Conservation (phyloP, 2,113 vertebrate genomes). For the Odobenus rosmarus region DNA sequence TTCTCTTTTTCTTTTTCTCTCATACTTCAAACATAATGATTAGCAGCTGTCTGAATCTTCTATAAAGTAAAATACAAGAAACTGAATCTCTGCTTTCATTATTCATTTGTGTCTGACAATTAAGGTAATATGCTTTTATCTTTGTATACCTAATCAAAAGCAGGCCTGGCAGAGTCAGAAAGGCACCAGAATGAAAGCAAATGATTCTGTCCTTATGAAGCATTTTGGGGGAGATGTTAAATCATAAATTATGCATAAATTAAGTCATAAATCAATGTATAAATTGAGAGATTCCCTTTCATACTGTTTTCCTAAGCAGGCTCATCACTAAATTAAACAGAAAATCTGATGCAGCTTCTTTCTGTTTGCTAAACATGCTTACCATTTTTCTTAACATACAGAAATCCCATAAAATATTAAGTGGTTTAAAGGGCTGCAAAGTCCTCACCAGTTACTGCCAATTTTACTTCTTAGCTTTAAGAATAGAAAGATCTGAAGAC, state of each 20-base stretch:
- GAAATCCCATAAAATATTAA: neutral
- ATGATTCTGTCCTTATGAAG: neutral
- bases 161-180: constrained; percentile 66
- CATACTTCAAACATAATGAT: constrained; percentile 79
- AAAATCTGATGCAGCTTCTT: neutral
- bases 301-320: constrained; percentile 27
- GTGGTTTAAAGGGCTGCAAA: neutral
- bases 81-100: constrained; percentile 79
- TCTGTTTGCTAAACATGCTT: constrained; percentile 21
- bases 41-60: constrained; percentile 76
- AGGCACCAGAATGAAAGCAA: constrained; percentile 41
- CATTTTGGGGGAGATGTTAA: constrained; percentile 14
- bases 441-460: neutral
- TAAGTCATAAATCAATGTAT: neutral
- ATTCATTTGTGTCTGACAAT: constrained; percentile 75
- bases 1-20: rapidly evolving
- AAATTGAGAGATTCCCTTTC: constrained; percentile 39
- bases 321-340: constrained; percentile 45
- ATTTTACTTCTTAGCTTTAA: constrained; percentile 38
- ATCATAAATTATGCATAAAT: neutral
- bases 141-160: constrained; percentile 80
- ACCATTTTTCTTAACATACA: neutral
- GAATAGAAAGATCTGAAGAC: neutral
- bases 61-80: constrained; percentile 68
- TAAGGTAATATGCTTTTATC: constrained; percentile 69